A percentile compares a stretch with the other conserved stretches of the same genome.
Evolutionary conservation across 2,113 vertebrate species (phyloP).

Genomic region (Ochotona princeps): DNA sequence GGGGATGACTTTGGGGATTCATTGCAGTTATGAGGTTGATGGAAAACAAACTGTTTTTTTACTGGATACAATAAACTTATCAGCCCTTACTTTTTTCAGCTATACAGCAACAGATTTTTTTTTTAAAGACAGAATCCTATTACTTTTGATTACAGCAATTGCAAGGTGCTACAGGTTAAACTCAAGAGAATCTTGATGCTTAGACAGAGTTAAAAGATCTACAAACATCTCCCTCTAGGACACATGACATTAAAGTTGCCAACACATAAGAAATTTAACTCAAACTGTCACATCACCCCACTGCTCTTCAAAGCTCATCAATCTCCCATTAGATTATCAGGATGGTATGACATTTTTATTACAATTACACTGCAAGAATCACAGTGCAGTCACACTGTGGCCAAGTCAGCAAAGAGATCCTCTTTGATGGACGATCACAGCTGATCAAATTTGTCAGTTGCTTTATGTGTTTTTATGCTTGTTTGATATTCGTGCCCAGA

Average conservation of each 20-base stretch:
- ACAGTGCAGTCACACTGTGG: not conserved
- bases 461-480: constrained; percentile 60
- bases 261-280: constrained; percentile 55
- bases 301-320: constrained; percentile 55
- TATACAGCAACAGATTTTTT: constrained; percentile 3
- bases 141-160: constrained; percentile 52
- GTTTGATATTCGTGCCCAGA: constrained; percentile 70
- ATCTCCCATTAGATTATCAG: constrained; percentile 60
- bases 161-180: constrained; percentile 43
- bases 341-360: constrained; percentile 58
- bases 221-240: not conserved
- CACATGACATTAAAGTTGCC: not conserved
- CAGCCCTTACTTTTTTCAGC: constrained; percentile 28
- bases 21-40: not conserved
- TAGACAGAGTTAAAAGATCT: constrained; percentile 39
- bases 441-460: constrained; percentile 69
- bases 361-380: constrained; percentile 48
- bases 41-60: constrained; percentile 38
- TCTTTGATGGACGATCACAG: constrained; percentile 73
- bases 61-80: constrained; percentile 1
- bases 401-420: constrained; percentile 53
- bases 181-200: constrained; percentile 24
- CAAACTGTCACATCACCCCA: constrained; percentile 43
- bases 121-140: constrained; percentile 49
- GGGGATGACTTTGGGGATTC: not conserved